Base-by-base conservation (phyloP, 1,140 invertebrate species). In the Campodea augens region DNA sequence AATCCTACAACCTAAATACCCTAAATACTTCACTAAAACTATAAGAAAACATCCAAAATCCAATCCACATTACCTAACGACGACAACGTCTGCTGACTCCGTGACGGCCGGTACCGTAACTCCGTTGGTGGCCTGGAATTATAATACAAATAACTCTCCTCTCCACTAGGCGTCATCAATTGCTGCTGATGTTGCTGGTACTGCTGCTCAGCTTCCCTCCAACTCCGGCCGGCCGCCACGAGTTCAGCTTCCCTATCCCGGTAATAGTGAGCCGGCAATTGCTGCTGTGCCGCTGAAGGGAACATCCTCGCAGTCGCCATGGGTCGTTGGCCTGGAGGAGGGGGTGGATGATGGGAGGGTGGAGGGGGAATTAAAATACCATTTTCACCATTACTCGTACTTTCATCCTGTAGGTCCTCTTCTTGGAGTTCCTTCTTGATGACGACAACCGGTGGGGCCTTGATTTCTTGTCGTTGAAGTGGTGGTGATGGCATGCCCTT, bases 391-490 rank as follows among this genome's bases (percentile, higher is more conserved):
- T 52, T 49, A 29, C 44, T 38, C 29, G 45, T 50, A 25, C 46
- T 43, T 19, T 56, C 54, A 49, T 76, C 74, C 50, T 61, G 57
- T 25, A 68, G 74, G 54, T 85, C 81, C 53, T 91, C 88, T 51
- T 91, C 85, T 29, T 82, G 73, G 51, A 89, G 70, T 55, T 91
- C 86, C 41, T 87, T 76, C 61, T 93, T 93, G 46, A 92, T 79
- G 5, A 96, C 87, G 10, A 93, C 88, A 15, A 93, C 88, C 22
- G 88, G 85, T 32, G 88, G 86, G 19, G 81, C 76, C 59, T 88
- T 88, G 57, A 82, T 81, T 57, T 89, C 85, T 1, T 76, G 70
- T 44, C 75, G 65, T 29, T 73, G 71, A 25, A 76, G 61, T 23
- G 71, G 76, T 13, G 77, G 75, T 1, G 76, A 77, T 5, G 74